A percentile compares a stretch with the other conserved stretches of the same genome.
phyloP scores from a whole-genome alignment of 2,888 invertebrate genomes.

The Synergus itoensis region DNA sequence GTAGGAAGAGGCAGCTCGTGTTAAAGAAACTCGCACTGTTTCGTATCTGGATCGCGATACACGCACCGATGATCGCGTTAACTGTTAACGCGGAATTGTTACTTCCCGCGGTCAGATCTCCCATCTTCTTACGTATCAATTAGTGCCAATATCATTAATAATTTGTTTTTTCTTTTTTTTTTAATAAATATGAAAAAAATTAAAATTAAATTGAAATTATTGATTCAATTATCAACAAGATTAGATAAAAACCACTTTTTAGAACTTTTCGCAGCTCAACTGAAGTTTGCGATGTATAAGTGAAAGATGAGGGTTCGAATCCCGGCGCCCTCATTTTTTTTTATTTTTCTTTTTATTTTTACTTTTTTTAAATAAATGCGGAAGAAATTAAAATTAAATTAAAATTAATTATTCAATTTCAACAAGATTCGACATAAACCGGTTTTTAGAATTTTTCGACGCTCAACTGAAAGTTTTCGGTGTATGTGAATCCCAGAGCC shows the following conservation, averaged over 20 bases:
- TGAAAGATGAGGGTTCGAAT: no score
- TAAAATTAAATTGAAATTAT: not conserved
- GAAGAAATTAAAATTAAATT: not conserved
- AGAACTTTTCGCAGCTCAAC: no score
- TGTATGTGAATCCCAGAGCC: no score
- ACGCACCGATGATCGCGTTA: slow-evolving; percentile 75
- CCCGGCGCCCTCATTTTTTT: no score
- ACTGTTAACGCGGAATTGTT: slow-evolving; percentile 67
- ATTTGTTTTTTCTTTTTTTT: not conserved
- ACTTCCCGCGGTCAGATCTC: slow-evolving; percentile 47
- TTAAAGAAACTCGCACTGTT: slow-evolving; percentile 76
- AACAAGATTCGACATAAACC: no score
- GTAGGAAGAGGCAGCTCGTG: slow-evolving; percentile 61
- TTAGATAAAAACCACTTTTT: no score
- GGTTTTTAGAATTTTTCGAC: no score
- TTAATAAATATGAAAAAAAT: not conserved
- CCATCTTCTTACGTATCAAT: slow-evolving; percentile 73
- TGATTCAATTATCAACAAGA: not conserved
- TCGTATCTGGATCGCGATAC: slow-evolving; percentile 77
- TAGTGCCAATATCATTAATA: slow-evolving; percentile 69
- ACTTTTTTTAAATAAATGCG: not conserved
- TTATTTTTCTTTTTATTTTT: not conserved
- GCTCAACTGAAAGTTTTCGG: no score
- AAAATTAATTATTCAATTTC: not conserved
- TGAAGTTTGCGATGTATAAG: no score